These are phyloP conservation scores for Gadopsis bispinosus DNA, from an alignment of 2,797 vertebrate genomes.

Conservation along the genomic window DNA sequence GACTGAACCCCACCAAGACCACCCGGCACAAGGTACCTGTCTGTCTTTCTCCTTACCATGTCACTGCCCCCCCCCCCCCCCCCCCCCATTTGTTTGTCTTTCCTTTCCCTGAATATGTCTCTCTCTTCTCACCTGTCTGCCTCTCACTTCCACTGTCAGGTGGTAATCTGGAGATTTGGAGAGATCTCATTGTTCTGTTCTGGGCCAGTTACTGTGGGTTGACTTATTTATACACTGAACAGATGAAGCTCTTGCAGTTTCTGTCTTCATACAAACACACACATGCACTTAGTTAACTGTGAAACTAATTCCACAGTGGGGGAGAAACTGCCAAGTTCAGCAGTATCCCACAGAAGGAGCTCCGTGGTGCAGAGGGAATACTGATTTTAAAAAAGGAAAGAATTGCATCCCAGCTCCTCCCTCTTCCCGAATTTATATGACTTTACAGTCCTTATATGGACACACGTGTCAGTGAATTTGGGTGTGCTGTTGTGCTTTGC, in stretches of 20 bases:
- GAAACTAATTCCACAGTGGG: background rate
- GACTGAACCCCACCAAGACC: too few species aligned
- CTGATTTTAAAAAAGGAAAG: background rate
- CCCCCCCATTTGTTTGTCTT: background rate
- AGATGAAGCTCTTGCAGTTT: background rate
- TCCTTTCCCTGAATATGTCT: background rate
- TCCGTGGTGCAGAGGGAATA: background rate
- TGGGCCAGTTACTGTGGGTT: background rate
- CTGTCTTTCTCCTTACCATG: constrained; percentile 7
- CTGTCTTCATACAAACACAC: background rate
- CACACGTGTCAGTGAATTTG: background rate
- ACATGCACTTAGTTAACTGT: background rate
- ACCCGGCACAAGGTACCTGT: too few species aligned
- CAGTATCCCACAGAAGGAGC: background rate
- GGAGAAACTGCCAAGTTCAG: too few species aligned
- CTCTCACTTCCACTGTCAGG: background rate
- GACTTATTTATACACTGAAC: background rate
- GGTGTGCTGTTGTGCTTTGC: background rate
- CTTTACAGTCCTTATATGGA: too few species aligned
- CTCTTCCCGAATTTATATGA: background rate
- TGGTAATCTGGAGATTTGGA: background rate
- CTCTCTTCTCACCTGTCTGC: background rate
- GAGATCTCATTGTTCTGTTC: background rate
- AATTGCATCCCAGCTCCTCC: background rate
- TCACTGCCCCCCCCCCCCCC: too few species aligned